Conservation (phyloP, 2,888 invertebrate species). For the Formica aserva region DNA sequence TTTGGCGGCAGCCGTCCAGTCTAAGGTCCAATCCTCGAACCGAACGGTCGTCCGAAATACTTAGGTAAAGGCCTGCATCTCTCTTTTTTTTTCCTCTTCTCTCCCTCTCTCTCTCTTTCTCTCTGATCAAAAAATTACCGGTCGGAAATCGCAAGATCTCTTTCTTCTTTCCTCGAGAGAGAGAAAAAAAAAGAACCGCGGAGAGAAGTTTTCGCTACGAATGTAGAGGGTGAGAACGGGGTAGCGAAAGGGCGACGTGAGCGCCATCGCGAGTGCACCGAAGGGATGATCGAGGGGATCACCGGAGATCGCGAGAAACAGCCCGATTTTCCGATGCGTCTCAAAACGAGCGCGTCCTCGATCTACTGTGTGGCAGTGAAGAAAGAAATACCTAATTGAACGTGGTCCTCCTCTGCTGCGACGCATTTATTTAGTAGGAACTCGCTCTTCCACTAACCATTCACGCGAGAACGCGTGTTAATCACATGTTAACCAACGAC, state of each 20-base stretch:
- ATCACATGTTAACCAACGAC: constrained; percentile 4
- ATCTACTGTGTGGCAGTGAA: constrained; percentile 66
- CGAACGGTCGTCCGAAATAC: constrained; percentile 85
- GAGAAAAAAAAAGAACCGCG: neutral
- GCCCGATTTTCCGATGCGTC: constrained; percentile 25
- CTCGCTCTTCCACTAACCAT: constrained; percentile 67
- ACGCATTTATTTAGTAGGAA: constrained; percentile 71
- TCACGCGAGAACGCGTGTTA: constrained; percentile 46
- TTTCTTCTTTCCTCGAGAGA: neutral
- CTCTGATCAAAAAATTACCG: neutral
- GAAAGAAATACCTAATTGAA: constrained; percentile 59
- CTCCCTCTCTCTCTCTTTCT: constrained; percentile 17
- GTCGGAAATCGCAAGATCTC: neutral
- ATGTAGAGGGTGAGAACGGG: constrained; percentile 14
- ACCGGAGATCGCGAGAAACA: constrained; percentile 13
- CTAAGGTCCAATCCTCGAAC: constrained; percentile 85
- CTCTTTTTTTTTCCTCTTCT: constrained; percentile 17
- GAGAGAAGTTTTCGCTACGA: constrained; percentile 15
- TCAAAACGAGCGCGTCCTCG: constrained; percentile 22
- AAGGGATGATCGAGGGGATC: constrained; percentile 54
- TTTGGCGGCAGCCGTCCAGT: constrained; percentile 84
- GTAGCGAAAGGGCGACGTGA: constrained; percentile 22
- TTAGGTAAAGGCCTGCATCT: constrained; percentile 81
- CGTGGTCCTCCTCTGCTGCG: constrained; percentile 46
- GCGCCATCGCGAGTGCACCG: constrained; percentile 50